Conservation (phyloP, 1,140 invertebrate genomes). For the Sinella curviseta region DNA sequence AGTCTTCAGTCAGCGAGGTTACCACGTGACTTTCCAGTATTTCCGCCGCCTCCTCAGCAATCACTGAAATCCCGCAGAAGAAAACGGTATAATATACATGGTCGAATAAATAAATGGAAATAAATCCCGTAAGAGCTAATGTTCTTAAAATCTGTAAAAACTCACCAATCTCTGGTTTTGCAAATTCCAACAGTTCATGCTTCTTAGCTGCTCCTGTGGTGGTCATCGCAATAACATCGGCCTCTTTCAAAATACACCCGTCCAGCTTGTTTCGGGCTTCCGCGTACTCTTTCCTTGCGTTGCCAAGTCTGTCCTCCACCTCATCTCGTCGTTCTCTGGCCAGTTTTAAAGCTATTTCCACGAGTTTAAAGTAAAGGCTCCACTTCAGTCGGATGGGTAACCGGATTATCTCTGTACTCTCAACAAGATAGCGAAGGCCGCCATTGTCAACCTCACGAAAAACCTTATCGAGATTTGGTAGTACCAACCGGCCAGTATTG, state of each 20-base stretch:
- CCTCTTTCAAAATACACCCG: slow-evolving; percentile 40
- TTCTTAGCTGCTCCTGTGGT: slow-evolving; percentile 72
- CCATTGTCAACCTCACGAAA: not conserved
- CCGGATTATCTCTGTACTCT: not conserved
- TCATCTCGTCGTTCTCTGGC: slow-evolving; percentile 12
- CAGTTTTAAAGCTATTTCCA: not conserved
- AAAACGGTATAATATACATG: too few species aligned
- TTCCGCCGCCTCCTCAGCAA: slow-evolving; percentile 9
- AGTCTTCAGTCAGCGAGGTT: not conserved
- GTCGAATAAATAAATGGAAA: too few species aligned
- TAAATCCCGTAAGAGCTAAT: not conserved
- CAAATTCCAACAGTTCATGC: slow-evolving; percentile 62
- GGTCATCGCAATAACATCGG: slow-evolving; percentile 70
- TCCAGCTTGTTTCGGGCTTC: slow-evolving; percentile 53
- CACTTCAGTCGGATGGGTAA: too few species aligned
- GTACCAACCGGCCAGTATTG: not conserved
- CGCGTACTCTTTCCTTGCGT: slow-evolving; percentile 50
- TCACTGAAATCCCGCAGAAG: too few species aligned
- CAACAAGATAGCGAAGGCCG: not conserved
- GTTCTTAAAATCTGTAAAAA: too few species aligned
- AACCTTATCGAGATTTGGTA: not conserved
- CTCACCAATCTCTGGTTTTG: slow-evolving; percentile 65
- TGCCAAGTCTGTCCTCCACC: slow-evolving; percentile 29
- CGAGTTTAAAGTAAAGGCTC: not conserved
- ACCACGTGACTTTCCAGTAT: not conserved